These are phyloP conservation scores for Panagrolaimus sp. DNA, from an alignment of 1,140 invertebrate species.

Conservation along the genomic window DNA sequence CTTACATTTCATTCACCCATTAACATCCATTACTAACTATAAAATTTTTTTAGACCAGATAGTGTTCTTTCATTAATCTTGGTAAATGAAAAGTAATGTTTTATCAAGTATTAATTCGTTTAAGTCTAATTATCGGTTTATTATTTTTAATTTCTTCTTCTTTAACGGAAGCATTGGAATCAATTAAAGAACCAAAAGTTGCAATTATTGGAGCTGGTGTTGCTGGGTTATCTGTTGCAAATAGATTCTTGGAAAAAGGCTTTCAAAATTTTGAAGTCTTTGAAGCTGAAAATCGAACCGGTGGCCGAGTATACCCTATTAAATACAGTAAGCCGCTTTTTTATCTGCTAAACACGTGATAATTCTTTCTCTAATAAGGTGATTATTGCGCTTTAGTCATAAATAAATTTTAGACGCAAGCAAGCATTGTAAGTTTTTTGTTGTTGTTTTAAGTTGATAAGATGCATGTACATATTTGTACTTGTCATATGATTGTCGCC, in stretches of 20 bases:
- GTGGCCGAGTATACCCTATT: conserved; percentile 30
- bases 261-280: conserved; percentile 28
- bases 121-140: too few species aligned
- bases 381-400: not conserved
- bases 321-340: conserved; percentile 21
- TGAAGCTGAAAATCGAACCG: conserved; percentile 28
- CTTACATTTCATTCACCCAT: too few species aligned
- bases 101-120: too few species aligned
- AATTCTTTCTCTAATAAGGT: not conserved
- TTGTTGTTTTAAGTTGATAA: not conserved
- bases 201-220: conserved; percentile 34
- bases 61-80: too few species aligned
- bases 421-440: too few species aligned
- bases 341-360: not conserved
- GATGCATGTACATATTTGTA: not conserved
- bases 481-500: not conserved
- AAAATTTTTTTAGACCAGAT: too few species aligned
- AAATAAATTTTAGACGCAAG: not conserved
- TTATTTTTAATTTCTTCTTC: too few species aligned
- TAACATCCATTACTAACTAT: too few species aligned
- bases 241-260: conserved; percentile 19
- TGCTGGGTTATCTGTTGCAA: conserved; percentile 19
- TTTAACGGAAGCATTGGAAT: too few species aligned
- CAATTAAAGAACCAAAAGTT: not conserved
- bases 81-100: too few species aligned